A percentile compares a stretch with the other conserved stretches of the same genome.
Conservation (phyloP, 2,888 invertebrate genomes). For the Tanypteryx hageni region DNA sequence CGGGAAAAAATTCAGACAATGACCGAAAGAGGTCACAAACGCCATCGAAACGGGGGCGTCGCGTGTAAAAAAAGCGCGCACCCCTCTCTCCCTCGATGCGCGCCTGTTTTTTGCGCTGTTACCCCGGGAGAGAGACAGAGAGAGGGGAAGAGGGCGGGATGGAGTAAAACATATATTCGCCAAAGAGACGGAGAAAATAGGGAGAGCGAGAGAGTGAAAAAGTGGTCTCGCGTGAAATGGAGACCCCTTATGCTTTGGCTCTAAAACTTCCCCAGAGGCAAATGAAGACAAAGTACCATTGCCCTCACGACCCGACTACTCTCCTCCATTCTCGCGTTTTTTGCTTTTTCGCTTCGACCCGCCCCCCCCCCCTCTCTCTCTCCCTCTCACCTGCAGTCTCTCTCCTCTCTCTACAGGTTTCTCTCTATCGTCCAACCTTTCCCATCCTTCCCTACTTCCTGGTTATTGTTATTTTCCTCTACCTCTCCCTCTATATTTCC, state of each 20-base stretch:
- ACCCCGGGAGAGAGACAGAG: neutral
- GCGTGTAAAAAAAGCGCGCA: neutral
- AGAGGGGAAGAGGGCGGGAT: neutral
- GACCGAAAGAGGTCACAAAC: constrained; percentile 14
- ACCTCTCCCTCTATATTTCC: no score
- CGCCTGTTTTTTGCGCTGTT: neutral
- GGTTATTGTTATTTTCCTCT: neutral
- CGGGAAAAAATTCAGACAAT: neutral
- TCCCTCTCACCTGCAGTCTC: neutral
- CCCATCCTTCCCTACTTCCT: neutral
- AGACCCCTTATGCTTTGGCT: constrained; percentile 35
- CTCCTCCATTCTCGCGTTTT: neutral
- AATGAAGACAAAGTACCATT: constrained; percentile 57
- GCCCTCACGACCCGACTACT: neutral
- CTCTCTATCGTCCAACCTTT: neutral
- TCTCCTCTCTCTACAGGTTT: neutral
- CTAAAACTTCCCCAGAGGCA: constrained; percentile 54
- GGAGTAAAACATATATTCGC: constrained; percentile 39
- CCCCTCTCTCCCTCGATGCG: neutral
- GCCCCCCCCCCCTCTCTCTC: neutral
- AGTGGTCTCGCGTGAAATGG: constrained; percentile 42
- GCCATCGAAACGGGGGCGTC: neutral
- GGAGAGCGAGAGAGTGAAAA: constrained; percentile 36
- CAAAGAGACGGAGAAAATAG: constrained; percentile 3
- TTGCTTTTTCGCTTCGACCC: neutral